These are phyloP conservation scores for Quiscalus mexicanus DNA, from an alignment of 2,113 vertebrate genomes.

Conservation along the genomic window DNA sequence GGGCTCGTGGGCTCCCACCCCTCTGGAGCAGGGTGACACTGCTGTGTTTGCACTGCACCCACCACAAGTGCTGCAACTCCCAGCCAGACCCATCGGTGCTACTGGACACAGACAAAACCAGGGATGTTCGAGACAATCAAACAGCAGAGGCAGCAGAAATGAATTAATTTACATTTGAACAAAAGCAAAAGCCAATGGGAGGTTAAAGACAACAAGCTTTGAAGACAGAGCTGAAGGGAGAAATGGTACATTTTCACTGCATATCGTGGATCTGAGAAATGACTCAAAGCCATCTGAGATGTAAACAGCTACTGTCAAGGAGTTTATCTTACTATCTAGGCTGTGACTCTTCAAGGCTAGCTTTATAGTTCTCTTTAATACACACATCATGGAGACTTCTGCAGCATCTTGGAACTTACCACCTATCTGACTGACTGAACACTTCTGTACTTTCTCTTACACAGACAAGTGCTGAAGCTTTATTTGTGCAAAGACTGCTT, in stretches of 20 bases:
- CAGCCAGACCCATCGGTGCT: neutral
- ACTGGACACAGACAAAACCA: neutral
- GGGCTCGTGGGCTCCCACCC: neutral
- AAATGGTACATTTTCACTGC: slow-evolving; percentile 27
- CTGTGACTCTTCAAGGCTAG: slow-evolving; percentile 22
- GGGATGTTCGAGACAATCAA: slow-evolving; percentile 21
- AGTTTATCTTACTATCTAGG: slow-evolving; percentile 22
- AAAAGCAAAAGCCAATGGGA: slow-evolving; percentile 36
- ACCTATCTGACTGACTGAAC: neutral
- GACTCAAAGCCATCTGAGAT: slow-evolving; percentile 29
- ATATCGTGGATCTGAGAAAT: neutral
- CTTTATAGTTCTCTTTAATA: slow-evolving; percentile 11
- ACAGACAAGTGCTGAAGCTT: slow-evolving; percentile 35
- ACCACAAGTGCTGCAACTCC: neutral
- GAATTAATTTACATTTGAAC: slow-evolving; percentile 59
- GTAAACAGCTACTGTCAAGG: slow-evolving; percentile 33
- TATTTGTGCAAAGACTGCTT: slow-evolving; percentile 67
- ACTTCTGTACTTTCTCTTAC: slow-evolving; percentile 8
- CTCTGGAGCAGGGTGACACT: neutral
- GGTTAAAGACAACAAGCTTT: slow-evolving; percentile 38
- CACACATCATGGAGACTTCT: neutral
- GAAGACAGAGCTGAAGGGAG: slow-evolving; percentile 18
- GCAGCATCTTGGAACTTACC: slow-evolving; percentile 5
- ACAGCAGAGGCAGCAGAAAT: slow-evolving; percentile 29
- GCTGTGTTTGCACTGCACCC: neutral